These are phyloP conservation scores for Perca schrenkii DNA, from an alignment of 2,113 vertebrate genomes.

Conservation along the genomic window DNA sequence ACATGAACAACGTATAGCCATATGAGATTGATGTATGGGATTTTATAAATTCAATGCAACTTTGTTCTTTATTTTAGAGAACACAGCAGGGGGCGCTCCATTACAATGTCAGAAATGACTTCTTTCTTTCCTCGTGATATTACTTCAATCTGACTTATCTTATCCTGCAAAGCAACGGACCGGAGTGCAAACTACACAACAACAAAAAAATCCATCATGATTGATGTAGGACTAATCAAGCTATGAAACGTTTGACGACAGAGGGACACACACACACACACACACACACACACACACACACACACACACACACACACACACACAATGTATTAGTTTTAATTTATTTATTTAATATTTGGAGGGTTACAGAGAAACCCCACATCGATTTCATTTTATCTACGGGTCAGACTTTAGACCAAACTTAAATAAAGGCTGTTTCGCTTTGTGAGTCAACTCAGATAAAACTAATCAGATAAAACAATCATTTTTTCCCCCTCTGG, in stretches of 20 bases:
- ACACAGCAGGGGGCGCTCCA: conserved; percentile 63
- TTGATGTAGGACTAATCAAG: background rate
- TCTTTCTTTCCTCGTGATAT: background rate
- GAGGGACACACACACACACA: background rate
- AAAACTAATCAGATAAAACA: conserved; percentile 1
- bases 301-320: background rate
- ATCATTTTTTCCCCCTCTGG: background rate
- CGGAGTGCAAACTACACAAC: background rate
- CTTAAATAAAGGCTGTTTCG: background rate
- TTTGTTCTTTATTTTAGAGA: background rate
- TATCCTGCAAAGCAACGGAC: background rate
- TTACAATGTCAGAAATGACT: background rate
- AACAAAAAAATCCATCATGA: background rate
- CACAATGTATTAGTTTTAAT: too few species aligned
- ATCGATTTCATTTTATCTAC: background rate
- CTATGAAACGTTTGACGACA: background rate
- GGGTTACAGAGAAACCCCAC: background rate
- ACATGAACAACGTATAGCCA: too few species aligned
- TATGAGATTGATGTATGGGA: background rate
- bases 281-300: background rate
- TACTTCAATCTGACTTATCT: background rate
- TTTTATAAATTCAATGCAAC: background rate
- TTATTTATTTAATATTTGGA: background rate
- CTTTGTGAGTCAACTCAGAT: conserved; percentile 19
- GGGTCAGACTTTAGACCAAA: conserved; percentile 35